These are phyloP conservation scores for Pygathrix nemaeus DNA, from an alignment of 2,113 vertebrate genomes.

Conservation along the genomic window DNA sequence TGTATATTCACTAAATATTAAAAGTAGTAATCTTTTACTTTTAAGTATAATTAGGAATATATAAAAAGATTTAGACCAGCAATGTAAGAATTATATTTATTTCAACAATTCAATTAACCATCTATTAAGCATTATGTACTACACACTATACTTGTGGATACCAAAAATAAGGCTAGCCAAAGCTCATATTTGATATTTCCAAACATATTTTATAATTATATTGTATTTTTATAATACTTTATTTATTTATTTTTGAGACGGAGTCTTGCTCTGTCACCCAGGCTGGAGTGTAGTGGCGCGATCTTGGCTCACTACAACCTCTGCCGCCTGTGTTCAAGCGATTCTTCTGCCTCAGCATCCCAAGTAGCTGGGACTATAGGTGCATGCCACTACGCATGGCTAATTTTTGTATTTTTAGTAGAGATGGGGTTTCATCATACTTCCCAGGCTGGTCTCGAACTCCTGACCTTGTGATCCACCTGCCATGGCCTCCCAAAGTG, in stretches of 20 bases:
- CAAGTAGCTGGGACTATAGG: too few relatives aligned
- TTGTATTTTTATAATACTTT: not conserved
- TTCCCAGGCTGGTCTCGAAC: too few relatives aligned
- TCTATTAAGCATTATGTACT: not conserved
- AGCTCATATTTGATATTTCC: not conserved
- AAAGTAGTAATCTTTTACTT: constrained; percentile 5
- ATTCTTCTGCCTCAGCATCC: too few relatives aligned
- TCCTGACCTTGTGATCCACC: too few relatives aligned
- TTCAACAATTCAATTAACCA: not conserved
- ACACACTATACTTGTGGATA: not conserved
- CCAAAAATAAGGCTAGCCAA: not conserved
- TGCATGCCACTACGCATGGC: fast-evolving
- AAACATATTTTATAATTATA: not conserved
- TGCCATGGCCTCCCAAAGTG: too few relatives aligned
- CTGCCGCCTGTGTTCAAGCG: too few relatives aligned
- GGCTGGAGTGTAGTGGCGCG: too few relatives aligned
- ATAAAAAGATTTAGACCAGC: not conserved
- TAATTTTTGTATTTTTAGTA: too few relatives aligned
- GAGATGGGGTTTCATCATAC: too few relatives aligned
- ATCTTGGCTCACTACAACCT: too few relatives aligned
- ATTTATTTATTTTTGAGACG: too few relatives aligned
- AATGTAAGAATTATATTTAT: not conserved
- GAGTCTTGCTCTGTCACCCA: too few relatives aligned
- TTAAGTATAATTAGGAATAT: not conserved
- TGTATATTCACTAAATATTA: not conserved